Conservation (phyloP, 1,140 invertebrate species). For the Drosophila saltans region DNA sequence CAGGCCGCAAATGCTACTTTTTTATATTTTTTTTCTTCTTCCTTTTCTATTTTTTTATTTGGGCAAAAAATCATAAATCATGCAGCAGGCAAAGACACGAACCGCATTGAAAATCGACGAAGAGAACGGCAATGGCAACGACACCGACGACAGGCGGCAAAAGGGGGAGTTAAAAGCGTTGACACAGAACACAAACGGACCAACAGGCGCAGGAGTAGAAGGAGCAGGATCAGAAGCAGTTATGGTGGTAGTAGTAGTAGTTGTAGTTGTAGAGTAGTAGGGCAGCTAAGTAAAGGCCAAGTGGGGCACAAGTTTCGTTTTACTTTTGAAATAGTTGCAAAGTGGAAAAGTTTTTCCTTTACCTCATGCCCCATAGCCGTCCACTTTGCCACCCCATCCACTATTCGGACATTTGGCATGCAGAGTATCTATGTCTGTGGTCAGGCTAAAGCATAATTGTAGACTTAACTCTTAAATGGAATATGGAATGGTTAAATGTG, state of each 20-base stretch:
- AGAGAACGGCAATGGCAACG: constrained; percentile 14
- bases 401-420: constrained; percentile 60
- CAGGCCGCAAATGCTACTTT: constrained; percentile 53
- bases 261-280: constrained; percentile 5
- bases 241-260: not conserved
- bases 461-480: constrained; percentile 30
- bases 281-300: constrained; percentile 16
- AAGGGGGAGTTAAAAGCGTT: constrained; percentile 47
- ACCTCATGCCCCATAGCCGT: constrained; percentile 1
- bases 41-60: constrained; percentile 32
- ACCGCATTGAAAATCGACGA: constrained; percentile 75
- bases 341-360: constrained; percentile 77
- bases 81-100: constrained; percentile 72
- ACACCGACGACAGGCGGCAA: constrained; percentile 7
- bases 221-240: not conserved
- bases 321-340: constrained; percentile 82
- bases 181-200: constrained; percentile 37
- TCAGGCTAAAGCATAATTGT: constrained; percentile 55
- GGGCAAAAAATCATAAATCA: constrained; percentile 75
- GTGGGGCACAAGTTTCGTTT: constrained; percentile 65
- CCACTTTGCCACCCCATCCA: not conserved
- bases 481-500: constrained; percentile 15
- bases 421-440: constrained; percentile 69
- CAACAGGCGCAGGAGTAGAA: not conserved
- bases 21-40: constrained; percentile 17